phyloP scores from a whole-genome alignment of 1,140 invertebrate genomes.

The Micrasema minimum region DNA sequence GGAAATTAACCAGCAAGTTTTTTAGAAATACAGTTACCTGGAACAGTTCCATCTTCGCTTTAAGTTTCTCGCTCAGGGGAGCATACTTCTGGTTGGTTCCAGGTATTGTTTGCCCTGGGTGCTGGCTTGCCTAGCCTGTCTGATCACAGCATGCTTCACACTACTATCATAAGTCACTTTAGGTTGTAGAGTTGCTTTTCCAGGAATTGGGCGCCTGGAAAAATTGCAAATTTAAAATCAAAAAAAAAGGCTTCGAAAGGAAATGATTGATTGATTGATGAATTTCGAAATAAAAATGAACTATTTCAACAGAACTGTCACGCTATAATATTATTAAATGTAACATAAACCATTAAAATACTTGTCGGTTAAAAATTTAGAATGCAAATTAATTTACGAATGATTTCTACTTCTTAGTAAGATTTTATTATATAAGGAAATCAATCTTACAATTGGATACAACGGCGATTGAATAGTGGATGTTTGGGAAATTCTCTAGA shows the following conservation, averaged over 20 bases:
- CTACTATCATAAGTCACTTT: conserved; percentile 37
- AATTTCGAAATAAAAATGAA: too few species aligned
- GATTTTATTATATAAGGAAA: too few species aligned
- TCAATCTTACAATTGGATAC: conserved; percentile 39
- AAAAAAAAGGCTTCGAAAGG: background rate
- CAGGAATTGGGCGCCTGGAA: conserved; percentile 12
- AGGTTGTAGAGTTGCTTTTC: background rate
- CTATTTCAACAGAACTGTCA: too few species aligned
- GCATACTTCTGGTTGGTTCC: conserved; percentile 28
- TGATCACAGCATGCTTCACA: conserved; percentile 40
- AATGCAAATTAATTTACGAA: too few species aligned
- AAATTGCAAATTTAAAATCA: too few species aligned
- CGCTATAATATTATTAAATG: too few species aligned
- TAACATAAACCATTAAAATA: too few species aligned
- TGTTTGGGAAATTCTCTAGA: conserved; percentile 26
- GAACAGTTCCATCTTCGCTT: conserved; percentile 38
- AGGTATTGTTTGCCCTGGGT: conserved; percentile 21
- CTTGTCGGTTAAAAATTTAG: too few species aligned
- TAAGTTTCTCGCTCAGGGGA: conserved; percentile 17
- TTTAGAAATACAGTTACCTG: conserved; percentile 41
- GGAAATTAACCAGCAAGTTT: too few species aligned
- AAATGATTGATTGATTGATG: too few species aligned
- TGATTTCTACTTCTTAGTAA: too few species aligned
- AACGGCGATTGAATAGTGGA: conserved; percentile 40
- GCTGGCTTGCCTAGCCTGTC: background rate